phyloP scores from a whole-genome alignment of 2,113 vertebrate species.

The Cryptoleucopteryx plumbea region DNA sequence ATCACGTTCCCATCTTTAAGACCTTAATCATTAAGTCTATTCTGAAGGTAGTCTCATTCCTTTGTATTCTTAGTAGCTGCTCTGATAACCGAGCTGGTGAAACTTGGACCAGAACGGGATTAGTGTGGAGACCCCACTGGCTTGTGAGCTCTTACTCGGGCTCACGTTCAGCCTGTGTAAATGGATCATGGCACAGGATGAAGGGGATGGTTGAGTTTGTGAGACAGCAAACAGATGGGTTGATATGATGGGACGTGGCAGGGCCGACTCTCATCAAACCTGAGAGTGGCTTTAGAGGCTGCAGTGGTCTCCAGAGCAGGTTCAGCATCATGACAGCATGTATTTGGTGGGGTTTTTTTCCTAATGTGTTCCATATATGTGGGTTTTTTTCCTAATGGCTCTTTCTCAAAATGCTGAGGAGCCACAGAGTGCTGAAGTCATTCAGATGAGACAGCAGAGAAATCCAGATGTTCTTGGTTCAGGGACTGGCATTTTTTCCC shows the following conservation, averaged over 20 bases:
- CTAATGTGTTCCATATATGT: background rate
- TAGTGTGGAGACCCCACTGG: background rate
- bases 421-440: background rate
- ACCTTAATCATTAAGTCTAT: background rate
- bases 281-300: background rate
- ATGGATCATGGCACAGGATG: background rate
- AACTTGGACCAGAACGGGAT: background rate
- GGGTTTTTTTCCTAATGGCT: background rate
- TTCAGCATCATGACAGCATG: background rate
- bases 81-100: background rate
- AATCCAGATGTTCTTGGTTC: background rate
- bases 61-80: background rate
- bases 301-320: background rate
- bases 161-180: fast-evolving
- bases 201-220: background rate
- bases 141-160: background rate
- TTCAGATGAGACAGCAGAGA: background rate
- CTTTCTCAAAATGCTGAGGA: background rate
- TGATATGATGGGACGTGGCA: background rate
- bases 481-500: background rate
- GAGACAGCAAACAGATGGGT: background rate
- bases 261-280: background rate
- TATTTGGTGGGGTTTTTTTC: background rate
- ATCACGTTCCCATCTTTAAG: background rate
- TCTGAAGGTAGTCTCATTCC: background rate